These are phyloP conservation scores for Microplitis manilae DNA, from an alignment of 2,888 invertebrate genomes.

Conservation along the genomic window DNA sequence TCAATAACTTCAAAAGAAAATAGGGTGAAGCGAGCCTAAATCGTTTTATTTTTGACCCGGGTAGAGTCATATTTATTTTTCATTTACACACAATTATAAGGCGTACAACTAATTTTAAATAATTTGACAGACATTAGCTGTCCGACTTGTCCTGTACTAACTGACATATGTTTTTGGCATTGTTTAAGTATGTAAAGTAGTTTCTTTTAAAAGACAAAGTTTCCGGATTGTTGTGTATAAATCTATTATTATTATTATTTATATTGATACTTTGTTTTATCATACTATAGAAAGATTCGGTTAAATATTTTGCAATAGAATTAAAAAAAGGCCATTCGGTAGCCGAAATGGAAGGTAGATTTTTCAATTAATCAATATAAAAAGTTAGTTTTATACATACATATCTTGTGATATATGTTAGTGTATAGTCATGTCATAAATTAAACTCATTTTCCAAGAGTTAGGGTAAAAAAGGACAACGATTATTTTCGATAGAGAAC, in stretches of 20 bases:
- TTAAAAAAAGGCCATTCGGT: too few relatives aligned
- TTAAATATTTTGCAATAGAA: not conserved
- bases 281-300: slow-evolving; percentile 64
- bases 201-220: slow-evolving; percentile 2
- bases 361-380: too few relatives aligned
- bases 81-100: slow-evolving; percentile 30
- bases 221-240: slow-evolving; percentile 3
- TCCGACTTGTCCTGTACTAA: slow-evolving; percentile 24
- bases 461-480: too few relatives aligned
- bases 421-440: too few relatives aligned
- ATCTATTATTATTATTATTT: not conserved
- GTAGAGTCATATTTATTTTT: not conserved
- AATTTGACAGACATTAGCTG: slow-evolving; percentile 29
- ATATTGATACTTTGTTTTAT: not conserved
- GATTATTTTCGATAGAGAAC: too few relatives aligned
- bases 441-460: too few relatives aligned
- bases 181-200: slow-evolving; percentile 4
- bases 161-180: slow-evolving; percentile 33
- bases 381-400: too few relatives aligned
- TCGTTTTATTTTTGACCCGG: not conserved
- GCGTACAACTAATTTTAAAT: slow-evolving; percentile 7
- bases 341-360: too few relatives aligned
- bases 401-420: too few relatives aligned
- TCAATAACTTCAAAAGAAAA: too few relatives aligned
- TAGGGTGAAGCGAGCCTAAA: not conserved